phyloP scores from a whole-genome alignment of 2,888 invertebrate species.

The Zaprionus obscuricornis region DNA sequence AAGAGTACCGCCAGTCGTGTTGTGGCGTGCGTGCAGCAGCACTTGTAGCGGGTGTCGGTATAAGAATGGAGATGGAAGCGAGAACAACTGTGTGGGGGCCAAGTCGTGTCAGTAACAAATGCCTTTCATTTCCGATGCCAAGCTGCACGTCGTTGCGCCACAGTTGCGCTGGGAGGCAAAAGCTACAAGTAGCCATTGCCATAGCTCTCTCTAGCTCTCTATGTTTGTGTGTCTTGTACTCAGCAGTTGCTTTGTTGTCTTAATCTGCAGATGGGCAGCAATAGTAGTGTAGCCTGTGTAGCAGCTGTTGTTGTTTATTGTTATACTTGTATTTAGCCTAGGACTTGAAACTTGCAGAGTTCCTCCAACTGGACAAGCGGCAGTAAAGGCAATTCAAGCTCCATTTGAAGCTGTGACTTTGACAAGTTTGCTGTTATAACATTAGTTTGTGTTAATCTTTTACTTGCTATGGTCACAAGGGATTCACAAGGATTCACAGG shows the following conservation, averaged over 20 bases:
- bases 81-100: too few relatives aligned
- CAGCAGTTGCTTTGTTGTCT: constrained; percentile 40
- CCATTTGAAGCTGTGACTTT: constrained; percentile 56
- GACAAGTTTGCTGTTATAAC: constrained; percentile 70
- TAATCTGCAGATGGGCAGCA: constrained; percentile 44
- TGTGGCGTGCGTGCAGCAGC: constrained; percentile 10
- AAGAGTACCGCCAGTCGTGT: neutral
- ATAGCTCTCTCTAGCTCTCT: too few relatives aligned
- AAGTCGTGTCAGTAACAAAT: constrained; percentile 65
- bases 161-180: constrained; percentile 37
- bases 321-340: constrained; percentile 7
- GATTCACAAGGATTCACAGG: constrained; percentile 6
- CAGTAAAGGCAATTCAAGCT: constrained; percentile 4
- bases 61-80: too few relatives aligned
- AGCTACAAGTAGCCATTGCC: neutral
- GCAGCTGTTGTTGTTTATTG: constrained; percentile 49
- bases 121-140: constrained; percentile 69
- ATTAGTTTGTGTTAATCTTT: constrained; percentile 70
- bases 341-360: too few relatives aligned
- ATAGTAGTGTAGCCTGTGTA: constrained; percentile 37
- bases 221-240: too few relatives aligned
- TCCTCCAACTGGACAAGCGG: neutral
- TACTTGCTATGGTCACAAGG: constrained; percentile 54
- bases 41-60: too few relatives aligned
- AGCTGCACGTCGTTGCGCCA: constrained; percentile 52